Conservation (phyloP, 2,888 invertebrate genomes). For the Drosophila limbata region DNA sequence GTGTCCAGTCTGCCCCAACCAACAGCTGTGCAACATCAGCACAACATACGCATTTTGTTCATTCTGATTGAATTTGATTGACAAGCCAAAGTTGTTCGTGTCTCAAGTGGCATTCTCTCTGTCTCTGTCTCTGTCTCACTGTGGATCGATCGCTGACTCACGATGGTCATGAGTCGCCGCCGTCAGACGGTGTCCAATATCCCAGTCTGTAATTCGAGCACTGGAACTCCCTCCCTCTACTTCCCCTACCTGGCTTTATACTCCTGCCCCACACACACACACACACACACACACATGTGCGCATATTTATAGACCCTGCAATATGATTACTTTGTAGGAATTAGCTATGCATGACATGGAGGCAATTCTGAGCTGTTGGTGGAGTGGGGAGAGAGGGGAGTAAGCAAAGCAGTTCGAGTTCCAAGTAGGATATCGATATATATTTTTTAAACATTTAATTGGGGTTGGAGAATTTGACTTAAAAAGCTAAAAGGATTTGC, state of each 20-base stretch:
- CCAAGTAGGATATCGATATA: too few species aligned
- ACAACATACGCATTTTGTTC: constrained; percentile 10
- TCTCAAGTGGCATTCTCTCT: constrained; percentile 39
- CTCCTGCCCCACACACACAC: not conserved
- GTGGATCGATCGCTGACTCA: constrained; percentile 55
- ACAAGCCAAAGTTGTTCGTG: constrained; percentile 33
- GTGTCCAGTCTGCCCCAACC: not conserved
- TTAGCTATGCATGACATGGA: constrained; percentile 19
- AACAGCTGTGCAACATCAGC: constrained; percentile 30
- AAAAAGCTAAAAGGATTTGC: too few species aligned
- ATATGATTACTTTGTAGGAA: constrained; percentile 11
- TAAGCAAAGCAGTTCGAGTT: not conserved
- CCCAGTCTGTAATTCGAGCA: constrained; percentile 20
- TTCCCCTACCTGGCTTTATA: not conserved
- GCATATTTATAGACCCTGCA: constrained; percentile 16
- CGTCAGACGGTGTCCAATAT: constrained; percentile 22
- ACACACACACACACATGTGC: constrained; percentile 25
- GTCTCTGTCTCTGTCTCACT: not conserved
- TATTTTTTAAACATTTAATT: too few species aligned
- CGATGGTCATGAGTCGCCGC: constrained; percentile 14
- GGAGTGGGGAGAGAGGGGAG: not conserved
- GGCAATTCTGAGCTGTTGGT: not conserved
- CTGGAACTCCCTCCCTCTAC: not conserved
- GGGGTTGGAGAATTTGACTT: too few species aligned
- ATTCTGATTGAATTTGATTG: constrained; percentile 58